phyloP scores from a whole-genome alignment of 1,140 invertebrate genomes.

The Diorhabda elongata region DNA sequence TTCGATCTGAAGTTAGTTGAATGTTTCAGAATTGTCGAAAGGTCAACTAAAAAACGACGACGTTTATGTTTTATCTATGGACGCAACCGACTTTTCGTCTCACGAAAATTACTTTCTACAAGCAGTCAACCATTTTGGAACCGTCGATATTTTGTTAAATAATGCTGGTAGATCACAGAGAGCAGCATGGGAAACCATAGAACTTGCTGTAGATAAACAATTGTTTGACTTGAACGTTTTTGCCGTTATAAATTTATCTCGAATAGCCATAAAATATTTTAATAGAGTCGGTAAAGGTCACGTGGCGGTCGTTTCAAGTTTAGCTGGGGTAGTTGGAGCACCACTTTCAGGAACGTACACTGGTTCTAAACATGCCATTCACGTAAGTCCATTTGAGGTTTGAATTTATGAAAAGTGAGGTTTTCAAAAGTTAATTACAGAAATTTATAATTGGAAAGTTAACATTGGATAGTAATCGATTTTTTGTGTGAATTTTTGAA shows the following conservation, averaged over 20 bases:
- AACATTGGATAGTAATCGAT: too few relatives aligned
- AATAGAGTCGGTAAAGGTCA: conserved; percentile 59
- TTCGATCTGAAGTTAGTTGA: not conserved
- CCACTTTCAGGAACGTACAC: conserved; percentile 76
- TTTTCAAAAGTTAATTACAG: too few relatives aligned
- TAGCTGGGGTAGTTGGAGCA: conserved; percentile 64
- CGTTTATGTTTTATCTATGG: conserved; percentile 67
- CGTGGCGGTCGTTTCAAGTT: conserved; percentile 68
- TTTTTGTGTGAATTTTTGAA: too few relatives aligned
- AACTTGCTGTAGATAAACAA: conserved; percentile 69
- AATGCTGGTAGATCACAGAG: conserved; percentile 81
- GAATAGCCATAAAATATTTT: conserved; percentile 66
- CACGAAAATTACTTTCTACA: conserved; percentile 62
- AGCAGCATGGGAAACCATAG: conserved; percentile 71
- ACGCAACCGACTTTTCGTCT: conserved; percentile 58
- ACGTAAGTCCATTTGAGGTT: conserved; percentile 52
- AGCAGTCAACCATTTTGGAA: conserved; percentile 69
- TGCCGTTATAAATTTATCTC: conserved; percentile 64
- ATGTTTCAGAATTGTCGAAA: conserved; percentile 47
- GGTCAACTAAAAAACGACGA: conserved; percentile 56
- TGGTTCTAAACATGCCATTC: conserved; percentile 76
- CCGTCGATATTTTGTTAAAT: conserved; percentile 73
- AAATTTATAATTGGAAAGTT: too few relatives aligned
- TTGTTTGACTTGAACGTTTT: conserved; percentile 83
- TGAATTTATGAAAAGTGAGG: too few relatives aligned